Conservation (phyloP, 2,888 invertebrate genomes). For the Drosophila mettleri region DNA sequence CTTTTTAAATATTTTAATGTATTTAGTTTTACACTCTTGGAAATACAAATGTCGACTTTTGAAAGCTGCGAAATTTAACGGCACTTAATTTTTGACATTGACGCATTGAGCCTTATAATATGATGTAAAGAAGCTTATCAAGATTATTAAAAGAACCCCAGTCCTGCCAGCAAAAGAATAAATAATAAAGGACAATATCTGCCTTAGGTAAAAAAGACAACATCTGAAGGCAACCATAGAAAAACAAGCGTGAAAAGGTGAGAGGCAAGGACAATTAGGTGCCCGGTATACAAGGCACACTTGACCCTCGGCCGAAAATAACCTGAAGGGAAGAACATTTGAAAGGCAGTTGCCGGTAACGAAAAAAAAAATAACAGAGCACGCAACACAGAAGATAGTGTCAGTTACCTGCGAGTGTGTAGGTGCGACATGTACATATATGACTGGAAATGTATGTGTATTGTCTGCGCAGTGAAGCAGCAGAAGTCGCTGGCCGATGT, state of each 20-base stretch:
- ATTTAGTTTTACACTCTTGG: background rate
- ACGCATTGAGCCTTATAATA: conserved; percentile 25
- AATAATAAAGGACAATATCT: conserved; percentile 31
- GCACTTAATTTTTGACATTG: conserved; percentile 33
- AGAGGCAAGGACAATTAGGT: conserved; percentile 47
- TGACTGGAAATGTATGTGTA: conserved; percentile 29
- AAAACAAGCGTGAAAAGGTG: conserved; percentile 33
- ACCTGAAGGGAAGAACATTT: conserved; percentile 39
- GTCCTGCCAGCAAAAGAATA: background rate
- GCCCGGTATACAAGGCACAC: conserved; percentile 45
- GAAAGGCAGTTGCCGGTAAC: conserved; percentile 66
- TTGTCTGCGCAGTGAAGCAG: conserved; percentile 72
- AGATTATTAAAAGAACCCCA: conserved; percentile 33
- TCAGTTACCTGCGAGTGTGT: conserved; percentile 56
- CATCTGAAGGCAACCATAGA: conserved; percentile 51
- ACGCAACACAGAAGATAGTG: conserved; percentile 55
- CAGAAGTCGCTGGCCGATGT: conserved; percentile 73
- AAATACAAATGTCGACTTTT: conserved; percentile 13
- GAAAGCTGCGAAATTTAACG: conserved; percentile 20
- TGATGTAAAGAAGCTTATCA: conserved; percentile 42
- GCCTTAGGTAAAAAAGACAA: conserved; percentile 24
- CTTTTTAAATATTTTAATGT: background rate
- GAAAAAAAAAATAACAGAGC: conserved; percentile 48
- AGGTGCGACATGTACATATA: conserved; percentile 1
- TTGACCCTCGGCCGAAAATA: conserved; percentile 57